Conservation (phyloP, 1,140 invertebrate species). For the Halesus radiatus region DNA sequence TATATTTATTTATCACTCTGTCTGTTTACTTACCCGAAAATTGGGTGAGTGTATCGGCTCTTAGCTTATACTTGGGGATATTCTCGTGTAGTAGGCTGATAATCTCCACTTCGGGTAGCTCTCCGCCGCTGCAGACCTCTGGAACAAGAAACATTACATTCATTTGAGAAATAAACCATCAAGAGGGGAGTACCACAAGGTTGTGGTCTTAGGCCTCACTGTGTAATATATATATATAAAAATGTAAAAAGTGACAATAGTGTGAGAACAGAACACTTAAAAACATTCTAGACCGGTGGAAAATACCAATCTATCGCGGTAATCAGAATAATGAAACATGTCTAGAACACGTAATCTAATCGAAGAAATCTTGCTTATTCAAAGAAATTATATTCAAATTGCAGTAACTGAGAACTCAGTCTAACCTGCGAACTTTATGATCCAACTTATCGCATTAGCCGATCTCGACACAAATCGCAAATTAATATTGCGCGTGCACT, state of each 20-base stretch:
- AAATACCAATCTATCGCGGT: too few relatives aligned
- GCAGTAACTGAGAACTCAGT: neutral
- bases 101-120: constrained; percentile 93
- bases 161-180: too few relatives aligned
- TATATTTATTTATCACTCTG: too few relatives aligned
- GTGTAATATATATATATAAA: too few relatives aligned
- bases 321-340: too few relatives aligned
- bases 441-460: neutral
- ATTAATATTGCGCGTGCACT: neutral
- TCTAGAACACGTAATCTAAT: too few relatives aligned
- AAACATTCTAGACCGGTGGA: too few relatives aligned
- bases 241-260: too few relatives aligned
- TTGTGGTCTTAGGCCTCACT: too few relatives aligned
- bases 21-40: constrained; percentile 81
- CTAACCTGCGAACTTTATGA: neutral
- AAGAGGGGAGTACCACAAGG: too few relatives aligned
- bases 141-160: constrained; percentile 61
- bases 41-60: constrained; percentile 94
- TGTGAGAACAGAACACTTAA: too few relatives aligned
- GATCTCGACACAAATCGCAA: neutral
- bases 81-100: constrained; percentile 95
- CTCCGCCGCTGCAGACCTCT: constrained; percentile 90
- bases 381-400: neutral
- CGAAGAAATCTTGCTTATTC: too few relatives aligned
- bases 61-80: constrained; percentile 93